phyloP scores from a whole-genome alignment of 2,797 vertebrate genomes.

The Onychomys arenicola region DNA sequence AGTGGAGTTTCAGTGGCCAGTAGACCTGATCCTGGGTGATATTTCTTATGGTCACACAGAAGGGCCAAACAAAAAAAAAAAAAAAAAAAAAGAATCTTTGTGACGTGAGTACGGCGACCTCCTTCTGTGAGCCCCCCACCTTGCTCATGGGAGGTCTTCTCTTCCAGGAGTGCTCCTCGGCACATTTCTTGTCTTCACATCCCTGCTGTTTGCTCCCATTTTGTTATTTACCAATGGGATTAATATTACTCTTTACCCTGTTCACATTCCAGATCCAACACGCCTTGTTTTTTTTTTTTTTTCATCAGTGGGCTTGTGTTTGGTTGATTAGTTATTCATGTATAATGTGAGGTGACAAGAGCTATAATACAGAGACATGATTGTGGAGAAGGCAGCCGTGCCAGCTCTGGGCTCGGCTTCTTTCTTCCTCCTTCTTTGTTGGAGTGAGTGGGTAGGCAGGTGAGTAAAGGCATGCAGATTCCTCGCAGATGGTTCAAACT shows the following conservation, averaged over 20 bases:
- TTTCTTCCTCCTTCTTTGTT: background rate
- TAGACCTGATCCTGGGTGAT: background rate
- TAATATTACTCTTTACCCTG: constrained; percentile 68
- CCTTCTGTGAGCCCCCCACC: background rate
- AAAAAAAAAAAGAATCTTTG: no score
- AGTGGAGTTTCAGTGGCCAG: background rate
- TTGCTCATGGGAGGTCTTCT: background rate
- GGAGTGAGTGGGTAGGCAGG: constrained; percentile 33
- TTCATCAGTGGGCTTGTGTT: constrained; percentile 77
- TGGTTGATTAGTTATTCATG: constrained; percentile 82
- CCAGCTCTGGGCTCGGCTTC: constrained; percentile 14
- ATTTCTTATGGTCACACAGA: background rate
- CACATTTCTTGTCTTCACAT: background rate
- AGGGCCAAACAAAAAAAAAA: background rate
- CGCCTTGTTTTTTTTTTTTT: background rate
- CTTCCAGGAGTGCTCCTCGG: background rate
- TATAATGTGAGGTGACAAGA: constrained; percentile 76
- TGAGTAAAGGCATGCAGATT: constrained; percentile 43
- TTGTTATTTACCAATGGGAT: constrained; percentile 69
- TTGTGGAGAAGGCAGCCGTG: background rate
- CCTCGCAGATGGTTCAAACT: constrained; percentile 47
- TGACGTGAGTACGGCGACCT: background rate
- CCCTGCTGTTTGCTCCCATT: background rate
- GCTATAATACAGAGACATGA: constrained; percentile 70
- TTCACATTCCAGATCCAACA: constrained; percentile 63